phyloP scores from a whole-genome alignment of 2,797 vertebrate genomes.

The Falco rusticolus region DNA sequence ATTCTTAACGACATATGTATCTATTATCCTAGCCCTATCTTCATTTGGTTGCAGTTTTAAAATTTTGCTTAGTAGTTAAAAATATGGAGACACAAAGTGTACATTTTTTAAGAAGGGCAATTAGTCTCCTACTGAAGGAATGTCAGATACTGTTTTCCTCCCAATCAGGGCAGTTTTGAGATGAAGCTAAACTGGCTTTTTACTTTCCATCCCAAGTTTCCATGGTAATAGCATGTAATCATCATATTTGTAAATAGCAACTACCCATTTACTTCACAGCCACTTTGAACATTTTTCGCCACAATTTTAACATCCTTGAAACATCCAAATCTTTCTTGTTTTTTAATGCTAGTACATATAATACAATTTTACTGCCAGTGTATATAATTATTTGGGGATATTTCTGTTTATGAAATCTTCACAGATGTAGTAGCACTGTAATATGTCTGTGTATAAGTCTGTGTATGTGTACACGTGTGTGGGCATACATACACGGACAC shows the following conservation, averaged over 20 bases:
- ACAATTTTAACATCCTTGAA: neutral
- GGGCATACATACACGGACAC: neutral
- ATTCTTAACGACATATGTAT: neutral
- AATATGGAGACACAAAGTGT: neutral
- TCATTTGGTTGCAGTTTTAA: neutral
- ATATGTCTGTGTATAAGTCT: neutral
- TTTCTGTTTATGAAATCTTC: neutral
- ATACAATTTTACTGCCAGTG: neutral
- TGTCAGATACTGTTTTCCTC: conserved; percentile 11
- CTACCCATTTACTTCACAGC: conserved; percentile 15
- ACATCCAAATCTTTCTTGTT: neutral
- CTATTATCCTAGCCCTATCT: neutral
- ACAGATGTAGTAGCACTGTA: neutral
- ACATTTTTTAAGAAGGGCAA: neutral
- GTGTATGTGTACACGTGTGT: too few relatives aligned
- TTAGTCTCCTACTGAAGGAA: conserved; percentile 16
- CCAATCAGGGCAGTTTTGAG: conserved; percentile 7
- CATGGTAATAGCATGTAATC: conserved; percentile 35
- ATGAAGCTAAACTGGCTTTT: conserved; percentile 27
- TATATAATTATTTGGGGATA: neutral
- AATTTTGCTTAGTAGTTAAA: neutral
- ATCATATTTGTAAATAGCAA: conserved; percentile 57
- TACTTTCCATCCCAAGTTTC: conserved; percentile 31
- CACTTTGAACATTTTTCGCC: neutral
- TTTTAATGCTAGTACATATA: neutral